Conservation (phyloP, 1,140 invertebrate genomes). For the Pogonus chalceus region DNA sequence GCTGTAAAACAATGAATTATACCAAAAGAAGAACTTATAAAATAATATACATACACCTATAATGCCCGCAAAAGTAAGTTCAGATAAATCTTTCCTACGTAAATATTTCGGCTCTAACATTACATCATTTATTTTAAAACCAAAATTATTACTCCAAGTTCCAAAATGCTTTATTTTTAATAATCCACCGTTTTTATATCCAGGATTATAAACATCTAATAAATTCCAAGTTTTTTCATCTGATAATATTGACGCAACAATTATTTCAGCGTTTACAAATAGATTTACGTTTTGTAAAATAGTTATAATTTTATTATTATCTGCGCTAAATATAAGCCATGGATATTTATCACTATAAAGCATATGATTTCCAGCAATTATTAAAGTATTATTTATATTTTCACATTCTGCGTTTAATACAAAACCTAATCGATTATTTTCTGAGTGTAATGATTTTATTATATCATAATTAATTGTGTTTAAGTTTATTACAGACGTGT, state of each 20-base stretch:
- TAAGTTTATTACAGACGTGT: not conserved
- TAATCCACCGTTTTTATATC: conserved; percentile 36
- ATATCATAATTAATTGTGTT: not conserved
- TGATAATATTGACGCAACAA: not conserved
- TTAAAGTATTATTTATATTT: not conserved
- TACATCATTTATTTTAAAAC: conserved; percentile 29
- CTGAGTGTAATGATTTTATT: not conserved
- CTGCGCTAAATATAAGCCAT: not conserved
- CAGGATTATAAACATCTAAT: conserved; percentile 28
- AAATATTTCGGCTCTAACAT: conserved; percentile 36
- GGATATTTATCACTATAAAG: not conserved
- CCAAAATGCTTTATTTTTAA: conserved; percentile 39
- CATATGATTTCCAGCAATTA: not conserved
- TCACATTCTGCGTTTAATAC: not conserved
- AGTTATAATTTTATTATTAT: not conserved
- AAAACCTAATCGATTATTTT: not conserved
- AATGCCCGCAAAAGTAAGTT: conserved; percentile 37
- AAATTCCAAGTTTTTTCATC: not conserved
- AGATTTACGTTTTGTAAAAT: not conserved
- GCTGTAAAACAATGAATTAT: too few species aligned
- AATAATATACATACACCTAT: conserved; percentile 30
- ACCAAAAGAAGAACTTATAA: too few species aligned
- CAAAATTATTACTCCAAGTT: conserved; percentile 26
- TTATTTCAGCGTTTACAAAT: not conserved
- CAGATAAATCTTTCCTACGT: conserved; percentile 36